phyloP scores from a whole-genome alignment of 1,140 invertebrate genomes.

The Tetramorium parvispinum region DNA sequence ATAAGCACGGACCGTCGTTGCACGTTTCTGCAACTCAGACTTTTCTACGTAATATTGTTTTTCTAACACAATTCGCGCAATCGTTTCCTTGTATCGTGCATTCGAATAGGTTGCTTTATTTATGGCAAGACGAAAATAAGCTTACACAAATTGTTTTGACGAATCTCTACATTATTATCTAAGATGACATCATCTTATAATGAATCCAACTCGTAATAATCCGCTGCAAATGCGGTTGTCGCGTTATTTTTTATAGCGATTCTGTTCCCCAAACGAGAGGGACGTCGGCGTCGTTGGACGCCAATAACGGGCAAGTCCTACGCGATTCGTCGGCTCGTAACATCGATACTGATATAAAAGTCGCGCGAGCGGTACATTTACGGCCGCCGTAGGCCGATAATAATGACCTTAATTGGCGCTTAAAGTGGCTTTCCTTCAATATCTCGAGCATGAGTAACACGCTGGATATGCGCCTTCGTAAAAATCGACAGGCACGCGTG shows the following conservation, averaged over 20 bases:
- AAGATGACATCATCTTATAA: background rate
- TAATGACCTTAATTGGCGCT: constrained; percentile 62
- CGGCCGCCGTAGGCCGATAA: constrained; percentile 35
- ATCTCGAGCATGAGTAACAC: constrained; percentile 48
- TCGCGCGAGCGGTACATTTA: constrained; percentile 49
- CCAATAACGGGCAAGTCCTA: constrained; percentile 36
- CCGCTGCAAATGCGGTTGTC: constrained; percentile 11
- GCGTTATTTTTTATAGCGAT: constrained; percentile 46
- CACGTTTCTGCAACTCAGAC: background rate
- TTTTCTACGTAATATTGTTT: background rate
- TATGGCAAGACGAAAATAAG: background rate
- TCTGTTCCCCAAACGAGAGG: constrained; percentile 17
- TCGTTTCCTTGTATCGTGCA: background rate
- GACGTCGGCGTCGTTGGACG: constrained; percentile 43
- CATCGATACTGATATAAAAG: constrained; percentile 60
- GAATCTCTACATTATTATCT: background rate
- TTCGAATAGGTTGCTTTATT: background rate
- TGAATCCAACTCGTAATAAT: background rate
- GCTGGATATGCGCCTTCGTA: constrained; percentile 47
- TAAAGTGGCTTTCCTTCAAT: constrained; percentile 44
- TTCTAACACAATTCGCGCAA: background rate
- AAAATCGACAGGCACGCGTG: constrained; percentile 48
- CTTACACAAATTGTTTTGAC: background rate
- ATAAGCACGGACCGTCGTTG: background rate
- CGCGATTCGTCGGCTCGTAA: constrained; percentile 57